Conservation (phyloP, 2,797 vertebrate species). For the Gallinago nigripennis region DNA sequence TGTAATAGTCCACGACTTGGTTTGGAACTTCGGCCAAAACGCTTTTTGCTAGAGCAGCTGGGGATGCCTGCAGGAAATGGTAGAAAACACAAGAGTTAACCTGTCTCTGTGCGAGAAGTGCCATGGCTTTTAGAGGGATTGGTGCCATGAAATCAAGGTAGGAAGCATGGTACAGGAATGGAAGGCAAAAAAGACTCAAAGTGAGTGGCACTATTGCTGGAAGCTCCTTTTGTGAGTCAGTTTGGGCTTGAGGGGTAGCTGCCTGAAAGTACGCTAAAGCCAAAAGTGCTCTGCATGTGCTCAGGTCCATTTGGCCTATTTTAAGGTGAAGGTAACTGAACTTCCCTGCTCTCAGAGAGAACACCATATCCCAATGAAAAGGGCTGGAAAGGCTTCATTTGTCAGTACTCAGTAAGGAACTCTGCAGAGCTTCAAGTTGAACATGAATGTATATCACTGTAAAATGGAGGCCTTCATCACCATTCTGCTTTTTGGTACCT, state of each 20-base stretch:
- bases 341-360: not conserved
- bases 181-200: not conserved
- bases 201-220: not conserved
- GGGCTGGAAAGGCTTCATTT: not conserved
- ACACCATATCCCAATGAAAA: not conserved
- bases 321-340: not conserved
- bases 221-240: not conserved
- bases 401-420: not conserved
- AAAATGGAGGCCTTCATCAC: not conserved
- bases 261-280: not conserved
- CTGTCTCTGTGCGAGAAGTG: not conserved
- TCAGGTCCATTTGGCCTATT: not conserved
- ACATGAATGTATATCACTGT: not conserved
- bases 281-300: not conserved
- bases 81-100: constrained; percentile 67
- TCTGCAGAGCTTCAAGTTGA: not conserved
- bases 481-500: not conserved
- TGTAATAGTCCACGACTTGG: constrained; percentile 99
- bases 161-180: not conserved
- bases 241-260: not conserved
- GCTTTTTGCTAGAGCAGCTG: constrained; percentile 96
- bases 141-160: not conserved
- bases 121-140: not conserved
- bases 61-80: constrained; percentile 88
- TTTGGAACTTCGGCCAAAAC: constrained; percentile 99